Evolutionary conservation across 2,113 vertebrate genomes (phyloP).

Genomic region (Sphyrna mokarran): DNA sequence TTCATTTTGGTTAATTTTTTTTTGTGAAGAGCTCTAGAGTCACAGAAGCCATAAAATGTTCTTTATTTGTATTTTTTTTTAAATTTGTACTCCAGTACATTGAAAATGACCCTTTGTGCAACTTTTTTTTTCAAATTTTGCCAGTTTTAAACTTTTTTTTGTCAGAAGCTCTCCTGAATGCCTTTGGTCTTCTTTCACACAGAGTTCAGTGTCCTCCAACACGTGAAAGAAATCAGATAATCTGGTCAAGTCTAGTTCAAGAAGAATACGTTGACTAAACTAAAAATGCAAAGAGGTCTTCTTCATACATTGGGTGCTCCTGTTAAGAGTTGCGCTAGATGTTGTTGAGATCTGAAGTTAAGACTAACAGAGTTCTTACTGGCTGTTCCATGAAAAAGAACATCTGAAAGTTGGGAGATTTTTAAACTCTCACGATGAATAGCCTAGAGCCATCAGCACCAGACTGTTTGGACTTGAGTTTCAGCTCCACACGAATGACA

Average conservation of each 20-base stretch:
- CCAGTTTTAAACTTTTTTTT: constrained; percentile 13
- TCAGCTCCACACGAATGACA: constrained; percentile 27
- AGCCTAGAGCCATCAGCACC: constrained; percentile 31
- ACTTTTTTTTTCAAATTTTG: constrained; percentile 22
- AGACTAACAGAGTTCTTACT: constrained; percentile 22
- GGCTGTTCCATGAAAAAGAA: constrained; percentile 27
- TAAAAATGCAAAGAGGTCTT: constrained; percentile 29
- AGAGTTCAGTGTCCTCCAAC: constrained; percentile 9
- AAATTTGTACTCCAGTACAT: constrained; percentile 37
- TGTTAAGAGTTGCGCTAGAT: constrained; percentile 1
- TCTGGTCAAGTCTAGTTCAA: constrained; percentile 17
- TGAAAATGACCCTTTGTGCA: constrained; percentile 35
- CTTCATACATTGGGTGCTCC: constrained; percentile 23
- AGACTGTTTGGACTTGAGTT: constrained; percentile 25
- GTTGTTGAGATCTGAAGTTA: constrained; percentile 31
- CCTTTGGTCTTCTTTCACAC: constrained; percentile 34
- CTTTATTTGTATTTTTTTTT: constrained; percentile 34
- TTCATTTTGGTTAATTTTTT: constrained; percentile 29
- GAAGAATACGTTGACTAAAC: constrained; percentile 24
- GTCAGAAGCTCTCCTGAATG: constrained; percentile 36
- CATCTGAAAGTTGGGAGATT: constrained; percentile 21
- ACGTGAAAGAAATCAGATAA: constrained; percentile 28
- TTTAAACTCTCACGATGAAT: constrained; percentile 16
- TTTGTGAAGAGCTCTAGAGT: constrained; percentile 33
- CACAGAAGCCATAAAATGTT: constrained; percentile 34